Evolutionary conservation across 2,888 invertebrate species (phyloP).

Genomic region (Parnassius apollo): DNA sequence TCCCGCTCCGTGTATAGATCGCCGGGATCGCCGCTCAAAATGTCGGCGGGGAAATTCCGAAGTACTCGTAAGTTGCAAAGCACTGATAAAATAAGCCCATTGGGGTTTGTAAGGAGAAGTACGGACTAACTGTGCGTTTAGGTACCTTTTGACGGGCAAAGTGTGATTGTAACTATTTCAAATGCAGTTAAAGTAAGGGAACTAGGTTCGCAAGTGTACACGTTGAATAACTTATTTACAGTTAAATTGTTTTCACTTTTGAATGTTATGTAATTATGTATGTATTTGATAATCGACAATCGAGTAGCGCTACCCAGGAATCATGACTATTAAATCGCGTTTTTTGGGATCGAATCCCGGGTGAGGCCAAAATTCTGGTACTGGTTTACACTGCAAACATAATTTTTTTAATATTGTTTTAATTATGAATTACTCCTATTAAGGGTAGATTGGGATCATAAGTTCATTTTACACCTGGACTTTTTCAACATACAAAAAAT

Average conservation of each 20-base stretch:
- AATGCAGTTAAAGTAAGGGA: constrained; percentile 24
- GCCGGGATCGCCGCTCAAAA: constrained; percentile 52
- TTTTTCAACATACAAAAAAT: too few relatives aligned
- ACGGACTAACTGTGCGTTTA: constrained; percentile 38
- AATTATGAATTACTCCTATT: too few relatives aligned
- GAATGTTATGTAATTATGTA: neutral
- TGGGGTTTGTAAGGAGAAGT: constrained; percentile 47
- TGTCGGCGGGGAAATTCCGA: constrained; percentile 38
- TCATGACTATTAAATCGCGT: too few relatives aligned
- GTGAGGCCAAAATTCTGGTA: too few relatives aligned
- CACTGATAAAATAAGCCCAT: constrained; percentile 56
- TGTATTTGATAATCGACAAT: neutral
- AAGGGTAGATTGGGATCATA: too few relatives aligned
- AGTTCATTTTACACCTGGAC: too few relatives aligned
- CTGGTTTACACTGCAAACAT: too few relatives aligned
- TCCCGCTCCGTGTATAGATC: neutral
- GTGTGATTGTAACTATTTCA: constrained; percentile 25
- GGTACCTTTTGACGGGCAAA: constrained; percentile 30
- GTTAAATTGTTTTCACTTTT: constrained; percentile 1
- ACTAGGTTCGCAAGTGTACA: constrained; percentile 18
- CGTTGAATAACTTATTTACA: constrained; percentile 15
- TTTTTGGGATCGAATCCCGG: too few relatives aligned
- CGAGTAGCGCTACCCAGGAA: too few relatives aligned
- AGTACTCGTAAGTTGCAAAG: constrained; percentile 25
- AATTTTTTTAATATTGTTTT: too few relatives aligned